Evolutionary conservation across 2,113 vertebrate genomes (phyloP).

Genomic region (Ictalurus punctatus): DNA sequence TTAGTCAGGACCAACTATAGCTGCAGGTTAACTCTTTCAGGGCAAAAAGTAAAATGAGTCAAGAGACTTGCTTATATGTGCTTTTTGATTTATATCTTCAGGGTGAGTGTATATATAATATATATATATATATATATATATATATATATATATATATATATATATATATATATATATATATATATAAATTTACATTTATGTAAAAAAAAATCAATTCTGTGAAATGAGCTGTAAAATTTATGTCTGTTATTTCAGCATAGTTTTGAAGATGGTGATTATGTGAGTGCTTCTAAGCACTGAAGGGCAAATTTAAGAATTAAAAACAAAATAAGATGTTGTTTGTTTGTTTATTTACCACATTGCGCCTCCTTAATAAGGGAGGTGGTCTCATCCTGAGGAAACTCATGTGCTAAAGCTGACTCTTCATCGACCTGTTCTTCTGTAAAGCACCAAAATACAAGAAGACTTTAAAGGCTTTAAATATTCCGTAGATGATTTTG

Average conservation of each 20-base stretch:
- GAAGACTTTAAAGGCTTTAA: neutral
- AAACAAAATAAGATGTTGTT: neutral
- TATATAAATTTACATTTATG: neutral
- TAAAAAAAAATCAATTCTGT: neutral
- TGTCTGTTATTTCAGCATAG: neutral
- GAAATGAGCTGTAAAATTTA: neutral
- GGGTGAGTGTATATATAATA: neutral
- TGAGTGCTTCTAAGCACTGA: neutral
- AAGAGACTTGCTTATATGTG: neutral
- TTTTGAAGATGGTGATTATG: neutral
- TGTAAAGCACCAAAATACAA: conserved; percentile 25
- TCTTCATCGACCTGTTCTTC: conserved; percentile 25
- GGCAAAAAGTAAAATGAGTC: neutral
- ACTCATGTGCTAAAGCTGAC: conserved; percentile 72
- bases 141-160: too few relatives aligned
- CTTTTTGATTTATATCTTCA: neutral
- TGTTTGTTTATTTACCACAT: conserved; percentile 54
- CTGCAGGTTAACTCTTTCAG: conserved; percentile 6
- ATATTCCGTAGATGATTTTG: neutral
- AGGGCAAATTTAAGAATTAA: neutral
- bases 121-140: too few relatives aligned
- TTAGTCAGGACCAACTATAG: conserved; percentile 3
- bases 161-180: too few relatives aligned
- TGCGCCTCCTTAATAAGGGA: conserved; percentile 44
- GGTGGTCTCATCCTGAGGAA: conserved; percentile 73